phyloP scores from a whole-genome alignment of 2,888 invertebrate species.

The Leptinotarsa peninsularis region DNA sequence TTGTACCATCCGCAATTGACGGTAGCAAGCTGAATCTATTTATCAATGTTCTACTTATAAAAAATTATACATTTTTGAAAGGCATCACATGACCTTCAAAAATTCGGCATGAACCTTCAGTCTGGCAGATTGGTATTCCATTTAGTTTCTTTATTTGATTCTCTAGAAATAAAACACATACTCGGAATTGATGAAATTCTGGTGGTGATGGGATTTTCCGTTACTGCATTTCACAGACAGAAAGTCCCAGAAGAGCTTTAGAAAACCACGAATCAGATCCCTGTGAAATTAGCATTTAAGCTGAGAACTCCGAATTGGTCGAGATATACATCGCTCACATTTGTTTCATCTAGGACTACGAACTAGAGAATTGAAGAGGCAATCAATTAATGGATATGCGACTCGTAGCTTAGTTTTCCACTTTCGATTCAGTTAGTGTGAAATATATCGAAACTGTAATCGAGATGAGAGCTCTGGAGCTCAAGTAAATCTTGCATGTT shows the following conservation, averaged over 20 bases:
- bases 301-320: neutral
- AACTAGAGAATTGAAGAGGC: conserved; percentile 4
- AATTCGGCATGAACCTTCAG: too few species aligned
- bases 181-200: neutral
- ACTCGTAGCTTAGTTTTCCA: conserved; percentile 4
- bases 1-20: too few species aligned
- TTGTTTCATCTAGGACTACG: conserved; percentile 4
- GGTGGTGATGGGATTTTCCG: neutral
- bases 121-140: neutral
- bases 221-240: conserved; percentile 11
- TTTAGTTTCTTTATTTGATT: neutral
- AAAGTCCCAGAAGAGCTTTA: conserved; percentile 13
- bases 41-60: neutral
- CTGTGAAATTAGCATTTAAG: conserved; percentile 13
- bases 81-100: too few species aligned
- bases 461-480: neutral
- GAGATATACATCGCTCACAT: conserved; percentile 14
- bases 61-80: neutral
- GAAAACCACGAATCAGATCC: conserved; percentile 14
- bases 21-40: neutral
- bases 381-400: conserved; percentile 11
- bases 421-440: conserved; percentile 13
- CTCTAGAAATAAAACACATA: neutral
- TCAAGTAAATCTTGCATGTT: neutral
- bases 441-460: neutral